Conservation (phyloP, 2,888 invertebrate genomes). For the Escarpia spicata region DNA sequence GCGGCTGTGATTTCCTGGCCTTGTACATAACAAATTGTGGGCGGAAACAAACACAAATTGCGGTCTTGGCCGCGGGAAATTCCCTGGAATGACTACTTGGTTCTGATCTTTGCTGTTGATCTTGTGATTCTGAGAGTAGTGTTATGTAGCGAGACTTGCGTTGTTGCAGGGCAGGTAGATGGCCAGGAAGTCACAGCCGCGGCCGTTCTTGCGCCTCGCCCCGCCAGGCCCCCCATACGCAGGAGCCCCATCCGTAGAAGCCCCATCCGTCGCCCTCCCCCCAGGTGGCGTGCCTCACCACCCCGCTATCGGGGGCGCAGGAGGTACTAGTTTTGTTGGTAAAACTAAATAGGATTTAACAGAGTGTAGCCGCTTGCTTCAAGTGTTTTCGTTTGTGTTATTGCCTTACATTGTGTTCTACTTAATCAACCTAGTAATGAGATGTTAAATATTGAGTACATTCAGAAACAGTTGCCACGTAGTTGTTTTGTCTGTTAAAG, state of each 20-base stretch:
- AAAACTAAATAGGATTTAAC: not conserved
- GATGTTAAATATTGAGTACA: not conserved
- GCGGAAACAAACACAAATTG: not conserved
- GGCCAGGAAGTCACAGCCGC: slow-evolving; percentile 95
- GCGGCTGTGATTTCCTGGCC: slow-evolving; percentile 5
- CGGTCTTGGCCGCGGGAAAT: not conserved
- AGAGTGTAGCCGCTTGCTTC: not conserved
- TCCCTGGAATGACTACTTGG: not conserved
- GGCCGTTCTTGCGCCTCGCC: slow-evolving; percentile 79
- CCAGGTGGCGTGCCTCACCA: slow-evolving; percentile 51
- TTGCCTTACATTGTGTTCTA: not conserved
- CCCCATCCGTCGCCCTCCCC: slow-evolving; percentile 37
- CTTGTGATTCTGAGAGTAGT: not conserved
- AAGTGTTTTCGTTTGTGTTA: not conserved
- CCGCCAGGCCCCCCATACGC: slow-evolving; percentile 53
- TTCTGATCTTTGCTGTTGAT: not conserved
- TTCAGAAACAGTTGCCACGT: not conserved
- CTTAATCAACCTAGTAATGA: not conserved
- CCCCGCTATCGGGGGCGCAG: slow-evolving; percentile 35
- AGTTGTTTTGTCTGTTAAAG: not conserved
- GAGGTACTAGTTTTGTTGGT: not conserved
- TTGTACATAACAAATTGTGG: not conserved
- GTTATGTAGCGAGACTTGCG: not conserved
- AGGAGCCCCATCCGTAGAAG: slow-evolving; percentile 49
- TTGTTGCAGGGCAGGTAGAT: slow-evolving; percentile 83